Conservation (phyloP, 2,797 vertebrate genomes). For the Xerus rutilus region DNA sequence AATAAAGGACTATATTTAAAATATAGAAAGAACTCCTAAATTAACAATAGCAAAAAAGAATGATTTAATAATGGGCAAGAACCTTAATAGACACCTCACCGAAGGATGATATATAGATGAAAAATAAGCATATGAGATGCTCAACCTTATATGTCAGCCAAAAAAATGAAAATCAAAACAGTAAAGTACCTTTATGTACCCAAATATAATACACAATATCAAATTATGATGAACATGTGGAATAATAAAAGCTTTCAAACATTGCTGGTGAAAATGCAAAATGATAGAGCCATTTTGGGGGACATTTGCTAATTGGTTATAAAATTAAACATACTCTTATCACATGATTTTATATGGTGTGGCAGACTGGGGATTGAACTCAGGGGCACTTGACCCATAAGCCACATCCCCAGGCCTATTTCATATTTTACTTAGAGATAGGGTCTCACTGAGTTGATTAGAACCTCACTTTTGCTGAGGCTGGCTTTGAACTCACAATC, state of each 20-base stretch:
- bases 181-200: not conserved
- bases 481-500: too few relatives aligned
- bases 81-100: too few relatives aligned
- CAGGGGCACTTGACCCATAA: too few relatives aligned
- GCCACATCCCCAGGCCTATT: too few relatives aligned
- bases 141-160: too few relatives aligned
- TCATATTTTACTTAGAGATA: too few relatives aligned
- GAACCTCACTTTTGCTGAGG: too few relatives aligned
- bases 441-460: too few relatives aligned
- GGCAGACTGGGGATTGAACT: too few relatives aligned
- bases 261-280: not conserved
- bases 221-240: not conserved
- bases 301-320: not conserved
- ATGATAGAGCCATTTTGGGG: accelerated
- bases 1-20: not conserved
- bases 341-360: too few relatives aligned
- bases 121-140: too few relatives aligned
- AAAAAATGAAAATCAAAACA: not conserved
- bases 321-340: not conserved
- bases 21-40: not conserved
- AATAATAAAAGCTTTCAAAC: not conserved
- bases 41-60: not conserved
- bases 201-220: not conserved
- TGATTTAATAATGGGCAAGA: not conserved
- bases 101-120: too few relatives aligned